Percentiles rank a stretch among this genome's conserved stretches.
Evolutionary conservation across 1,140 invertebrate species (phyloP).

Genomic region (Achroia grisella): DNA sequence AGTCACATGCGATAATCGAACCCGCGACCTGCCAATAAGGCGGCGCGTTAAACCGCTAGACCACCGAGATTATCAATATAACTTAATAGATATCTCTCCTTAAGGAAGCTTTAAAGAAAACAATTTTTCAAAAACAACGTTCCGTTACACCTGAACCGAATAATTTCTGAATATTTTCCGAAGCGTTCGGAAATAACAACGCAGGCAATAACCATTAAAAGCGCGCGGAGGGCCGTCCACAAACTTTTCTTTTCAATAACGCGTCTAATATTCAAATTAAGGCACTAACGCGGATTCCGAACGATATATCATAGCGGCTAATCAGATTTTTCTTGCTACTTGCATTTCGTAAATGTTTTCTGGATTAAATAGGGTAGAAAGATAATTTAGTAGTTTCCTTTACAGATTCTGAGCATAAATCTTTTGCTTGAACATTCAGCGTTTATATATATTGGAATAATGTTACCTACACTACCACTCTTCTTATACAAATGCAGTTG

Average conservation of each 20-base stretch:
- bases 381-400: constrained; percentile 17
- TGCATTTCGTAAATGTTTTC: constrained; percentile 19
- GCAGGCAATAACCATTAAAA: constrained; percentile 70
- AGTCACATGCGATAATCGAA: too few species aligned
- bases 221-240: constrained; percentile 49
- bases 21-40: too few species aligned
- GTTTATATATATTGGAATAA: too few species aligned
- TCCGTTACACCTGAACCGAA: constrained; percentile 45
- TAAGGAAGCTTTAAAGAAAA: background rate
- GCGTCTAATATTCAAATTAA: constrained; percentile 72
- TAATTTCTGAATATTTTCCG: constrained; percentile 25
- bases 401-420: background rate
- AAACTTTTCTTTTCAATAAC: constrained; percentile 72
- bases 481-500: too few species aligned
- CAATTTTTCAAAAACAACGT: constrained; percentile 24
- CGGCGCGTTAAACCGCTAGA: too few species aligned
- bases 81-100: background rate
- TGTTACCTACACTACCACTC: too few species aligned
- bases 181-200: constrained; percentile 47
- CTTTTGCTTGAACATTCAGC: too few species aligned
- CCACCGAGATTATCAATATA: constrained; percentile 2
- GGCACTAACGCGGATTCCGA: constrained; percentile 52
- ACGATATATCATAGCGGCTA: constrained; percentile 68
- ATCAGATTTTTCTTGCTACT: constrained; percentile 64
- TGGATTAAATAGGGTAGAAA: constrained; percentile 11